These are phyloP conservation scores for Melinaea menophilus DNA, from an alignment of 2,888 invertebrate species.

Conservation along the genomic window DNA sequence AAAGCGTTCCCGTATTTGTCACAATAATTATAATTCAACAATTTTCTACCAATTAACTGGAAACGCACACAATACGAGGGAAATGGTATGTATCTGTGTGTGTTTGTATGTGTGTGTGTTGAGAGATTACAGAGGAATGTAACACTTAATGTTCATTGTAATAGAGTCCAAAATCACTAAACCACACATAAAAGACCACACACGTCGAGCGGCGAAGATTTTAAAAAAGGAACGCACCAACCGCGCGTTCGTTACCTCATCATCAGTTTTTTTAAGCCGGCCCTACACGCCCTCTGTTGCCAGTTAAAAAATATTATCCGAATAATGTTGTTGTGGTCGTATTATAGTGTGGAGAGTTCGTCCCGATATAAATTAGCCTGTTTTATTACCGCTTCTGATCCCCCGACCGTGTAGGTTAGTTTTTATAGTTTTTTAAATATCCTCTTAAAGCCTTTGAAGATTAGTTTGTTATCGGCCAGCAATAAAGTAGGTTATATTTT, in stretches of 20 bases:
- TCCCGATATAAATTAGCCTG: slow-evolving; percentile 59
- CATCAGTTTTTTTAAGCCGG: slow-evolving; percentile 63
- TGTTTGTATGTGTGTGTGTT: slow-evolving; percentile 11
- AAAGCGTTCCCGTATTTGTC: slow-evolving; percentile 43
- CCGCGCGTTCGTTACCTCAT: slow-evolving; percentile 77
- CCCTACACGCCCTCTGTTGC: slow-evolving; percentile 50
- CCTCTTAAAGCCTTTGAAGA: slow-evolving; percentile 58
- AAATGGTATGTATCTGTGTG: slow-evolving; percentile 21
- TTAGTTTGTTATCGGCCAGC: slow-evolving; percentile 67
- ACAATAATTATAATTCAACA: slow-evolving; percentile 45
- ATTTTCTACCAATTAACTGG: slow-evolving; percentile 57
- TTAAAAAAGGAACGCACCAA: slow-evolving; percentile 74
- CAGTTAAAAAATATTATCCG: slow-evolving; percentile 49
- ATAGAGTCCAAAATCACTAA: not conserved
- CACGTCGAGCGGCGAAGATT: slow-evolving; percentile 66
- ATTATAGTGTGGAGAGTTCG: slow-evolving; percentile 47
- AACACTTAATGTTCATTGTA: slow-evolving; percentile 17
- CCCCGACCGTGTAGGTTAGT: slow-evolving; percentile 47
- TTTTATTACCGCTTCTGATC: slow-evolving; percentile 67
- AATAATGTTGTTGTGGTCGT: slow-evolving; percentile 66
- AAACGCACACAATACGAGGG: slow-evolving; percentile 47
- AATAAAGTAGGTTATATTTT: slow-evolving; percentile 58
- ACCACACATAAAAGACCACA: slow-evolving; percentile 55
- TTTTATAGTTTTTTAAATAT: slow-evolving; percentile 73
- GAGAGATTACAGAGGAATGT: slow-evolving; percentile 15